Conservation (phyloP, 2,888 invertebrate genomes). For the Biston stratarius region DNA sequence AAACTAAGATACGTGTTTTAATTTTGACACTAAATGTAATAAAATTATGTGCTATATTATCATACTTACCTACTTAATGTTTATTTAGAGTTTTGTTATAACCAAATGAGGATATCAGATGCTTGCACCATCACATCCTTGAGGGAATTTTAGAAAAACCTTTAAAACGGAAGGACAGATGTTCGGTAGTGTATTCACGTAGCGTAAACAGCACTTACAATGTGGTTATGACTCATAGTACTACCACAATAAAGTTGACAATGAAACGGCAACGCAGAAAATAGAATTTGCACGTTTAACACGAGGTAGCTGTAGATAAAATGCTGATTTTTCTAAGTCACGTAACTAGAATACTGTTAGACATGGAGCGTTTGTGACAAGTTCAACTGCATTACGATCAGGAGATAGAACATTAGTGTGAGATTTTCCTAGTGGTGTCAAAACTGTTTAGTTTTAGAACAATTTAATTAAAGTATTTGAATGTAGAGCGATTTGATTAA, state of each 20-base stretch:
- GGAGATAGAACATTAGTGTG: conserved; percentile 28
- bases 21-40: neutral
- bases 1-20: neutral
- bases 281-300: conserved; percentile 36
- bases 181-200: conserved; percentile 46
- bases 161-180: conserved; percentile 66
- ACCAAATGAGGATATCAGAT: conserved; percentile 41
- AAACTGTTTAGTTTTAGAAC: conserved; percentile 21
- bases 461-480: conserved; percentile 23
- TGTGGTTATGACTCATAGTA: conserved; percentile 25
- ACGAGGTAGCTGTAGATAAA: conserved; percentile 52
- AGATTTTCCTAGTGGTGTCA: conserved; percentile 33
- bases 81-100: conserved; percentile 7
- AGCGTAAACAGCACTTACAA: conserved; percentile 21
- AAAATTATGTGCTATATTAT: neutral
- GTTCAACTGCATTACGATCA: conserved; percentile 45
- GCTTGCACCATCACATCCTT: conserved; percentile 40
- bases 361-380: conserved; percentile 44
- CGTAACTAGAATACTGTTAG: conserved; percentile 72
- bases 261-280: conserved; percentile 25
- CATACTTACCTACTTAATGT: neutral
- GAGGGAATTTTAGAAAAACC: conserved; percentile 41
- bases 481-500: conserved; percentile 12
- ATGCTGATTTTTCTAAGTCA: conserved; percentile 70
- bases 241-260: conserved; percentile 22